These are phyloP conservation scores for Gymnoscopelus microlampas DNA, from an alignment of 2,797 vertebrate species.

Conservation along the genomic window DNA sequence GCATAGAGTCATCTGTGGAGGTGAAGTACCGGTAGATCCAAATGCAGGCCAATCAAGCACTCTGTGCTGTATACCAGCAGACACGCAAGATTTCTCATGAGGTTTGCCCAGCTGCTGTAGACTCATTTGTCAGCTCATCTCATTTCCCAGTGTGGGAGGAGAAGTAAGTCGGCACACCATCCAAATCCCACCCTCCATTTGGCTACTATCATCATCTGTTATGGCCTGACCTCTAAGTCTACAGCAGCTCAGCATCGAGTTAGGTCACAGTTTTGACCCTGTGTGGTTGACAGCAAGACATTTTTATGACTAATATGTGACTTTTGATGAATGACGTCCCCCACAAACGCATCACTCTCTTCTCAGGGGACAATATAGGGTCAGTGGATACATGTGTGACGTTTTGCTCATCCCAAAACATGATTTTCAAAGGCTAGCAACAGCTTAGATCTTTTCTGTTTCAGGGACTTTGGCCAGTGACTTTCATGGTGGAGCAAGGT, in stretches of 20 bases:
- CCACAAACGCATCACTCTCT: constrained; percentile 15
- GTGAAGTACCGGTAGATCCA: constrained; percentile 12
- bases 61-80: constrained; percentile 38
- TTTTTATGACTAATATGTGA: constrained; percentile 68
- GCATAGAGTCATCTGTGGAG: constrained; percentile 28
- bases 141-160: constrained; percentile 29
- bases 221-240: constrained; percentile 36
- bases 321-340: constrained; percentile 69
- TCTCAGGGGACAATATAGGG: constrained; percentile 43
- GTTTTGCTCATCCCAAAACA: constrained; percentile 52
- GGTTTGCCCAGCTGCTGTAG: constrained; percentile 52
- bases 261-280: constrained; percentile 43
- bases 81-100: constrained; percentile 44
- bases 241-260: constrained; percentile 35
- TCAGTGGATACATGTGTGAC: constrained; percentile 39
- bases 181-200: constrained; percentile 10
- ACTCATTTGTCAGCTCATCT: constrained; percentile 54
- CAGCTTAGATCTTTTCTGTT: not conserved
- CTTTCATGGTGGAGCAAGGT: constrained; percentile 61
- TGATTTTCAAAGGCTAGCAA: constrained; percentile 32
- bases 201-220: constrained; percentile 49
- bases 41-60: constrained; percentile 36
- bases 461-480: constrained; percentile 29
- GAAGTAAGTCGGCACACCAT: constrained; percentile 14
- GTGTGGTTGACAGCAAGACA: constrained; percentile 40